These are phyloP conservation scores for Neolamprologus devosi DNA, from an alignment of 2,113 vertebrate genomes.

Conservation along the genomic window DNA sequence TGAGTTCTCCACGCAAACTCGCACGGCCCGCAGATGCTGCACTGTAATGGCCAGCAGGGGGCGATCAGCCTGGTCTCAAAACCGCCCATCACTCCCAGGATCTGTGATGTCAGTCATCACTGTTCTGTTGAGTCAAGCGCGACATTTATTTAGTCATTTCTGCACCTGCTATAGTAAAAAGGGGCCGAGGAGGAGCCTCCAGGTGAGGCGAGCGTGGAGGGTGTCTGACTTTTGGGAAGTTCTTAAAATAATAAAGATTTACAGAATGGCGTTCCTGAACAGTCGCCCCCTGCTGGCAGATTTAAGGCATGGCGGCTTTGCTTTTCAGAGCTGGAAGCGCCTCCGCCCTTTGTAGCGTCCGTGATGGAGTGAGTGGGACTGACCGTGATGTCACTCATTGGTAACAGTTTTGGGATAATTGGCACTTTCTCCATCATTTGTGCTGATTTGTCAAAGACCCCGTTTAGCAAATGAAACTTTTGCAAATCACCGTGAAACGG, in stretches of 20 bases:
- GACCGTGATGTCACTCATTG: not conserved
- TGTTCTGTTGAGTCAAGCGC: not conserved
- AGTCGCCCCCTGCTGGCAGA: not conserved
- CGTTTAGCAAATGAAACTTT: not conserved
- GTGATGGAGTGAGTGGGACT: not conserved
- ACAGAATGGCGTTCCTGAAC: not conserved
- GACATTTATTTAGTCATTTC: rapidly evolving
- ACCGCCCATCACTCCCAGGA: rapidly evolving
- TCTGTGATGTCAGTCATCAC: not conserved
- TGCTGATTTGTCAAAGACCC: not conserved
- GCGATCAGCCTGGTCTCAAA: not conserved
- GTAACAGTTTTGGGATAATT: not conserved
- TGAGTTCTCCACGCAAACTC: not conserved
- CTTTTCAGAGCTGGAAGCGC: not conserved
- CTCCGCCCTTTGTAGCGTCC: not conserved
- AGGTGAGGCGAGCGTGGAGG: not conserved
- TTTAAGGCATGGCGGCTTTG: not conserved
- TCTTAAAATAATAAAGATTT: not conserved
- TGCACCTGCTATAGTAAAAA: not conserved
- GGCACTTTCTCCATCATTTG: not conserved
- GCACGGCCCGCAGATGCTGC: not conserved
- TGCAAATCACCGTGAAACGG: not conserved
- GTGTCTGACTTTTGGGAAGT: not conserved
- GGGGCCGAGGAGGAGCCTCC: not conserved
- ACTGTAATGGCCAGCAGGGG: not conserved